Percentiles rank a stretch among this genome's conserved stretches.
Evolutionary conservation across 2,113 vertebrate species (phyloP).

Genomic region (Apteryx mantelli): DNA sequence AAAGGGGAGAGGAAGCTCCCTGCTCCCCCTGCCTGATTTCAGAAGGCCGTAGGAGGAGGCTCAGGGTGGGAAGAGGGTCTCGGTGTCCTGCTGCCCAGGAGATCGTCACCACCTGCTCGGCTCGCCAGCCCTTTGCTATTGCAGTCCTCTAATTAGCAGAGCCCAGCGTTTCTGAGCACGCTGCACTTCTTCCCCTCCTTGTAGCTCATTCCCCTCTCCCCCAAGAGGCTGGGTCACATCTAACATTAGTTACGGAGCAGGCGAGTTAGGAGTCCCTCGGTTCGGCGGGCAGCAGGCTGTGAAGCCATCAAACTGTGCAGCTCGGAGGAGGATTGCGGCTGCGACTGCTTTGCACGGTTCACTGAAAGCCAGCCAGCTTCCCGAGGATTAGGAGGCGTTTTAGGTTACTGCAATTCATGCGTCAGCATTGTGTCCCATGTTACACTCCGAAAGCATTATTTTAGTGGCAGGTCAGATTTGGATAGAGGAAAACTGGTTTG

Average conservation of each 20-base stretch:
- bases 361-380: neutral
- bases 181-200: neutral
- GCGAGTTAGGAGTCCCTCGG: neutral
- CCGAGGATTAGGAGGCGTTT: neutral
- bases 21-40: fast-evolving
- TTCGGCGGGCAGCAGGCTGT: neutral
- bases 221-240: neutral
- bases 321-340: neutral
- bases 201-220: neutral
- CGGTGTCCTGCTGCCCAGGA: neutral
- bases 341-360: neutral
- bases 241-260: neutral
- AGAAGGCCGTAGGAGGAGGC: neutral
- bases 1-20: neutral
- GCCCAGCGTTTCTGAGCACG: neutral
- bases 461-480: neutral
- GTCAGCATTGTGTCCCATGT: neutral
- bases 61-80: neutral
- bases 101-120: too few species aligned
- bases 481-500: neutral
- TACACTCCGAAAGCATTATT: neutral
- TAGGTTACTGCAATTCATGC: neutral
- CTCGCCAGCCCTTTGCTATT: too few species aligned
- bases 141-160: neutral
- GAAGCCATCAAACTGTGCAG: neutral